Base-by-base conservation (phyloP, 2,797 vertebrate species). In the Delichon dasypus region DNA sequence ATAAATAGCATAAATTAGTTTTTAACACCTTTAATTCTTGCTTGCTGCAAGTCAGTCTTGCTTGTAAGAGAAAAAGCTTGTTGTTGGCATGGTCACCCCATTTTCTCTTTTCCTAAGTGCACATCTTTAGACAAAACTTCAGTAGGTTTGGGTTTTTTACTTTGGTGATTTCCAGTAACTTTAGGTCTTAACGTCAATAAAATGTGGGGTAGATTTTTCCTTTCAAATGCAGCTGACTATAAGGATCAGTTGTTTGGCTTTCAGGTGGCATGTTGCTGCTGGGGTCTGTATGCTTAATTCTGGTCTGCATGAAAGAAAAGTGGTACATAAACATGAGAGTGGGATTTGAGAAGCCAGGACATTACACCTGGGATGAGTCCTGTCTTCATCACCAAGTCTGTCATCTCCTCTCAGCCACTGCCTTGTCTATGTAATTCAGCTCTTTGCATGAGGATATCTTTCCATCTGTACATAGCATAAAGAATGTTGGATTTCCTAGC, bases 1-100 rank as follows among this genome's bases (percentile, higher is more conserved):
- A 50, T 45, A 78, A 91, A 84, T 78, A 45, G 58, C 87, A 86
- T 89, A 86, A 93, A 92, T 93, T 91, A 86, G 48, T 30, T 40
- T 70, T 94, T 91, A 86, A 90, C 44, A 62, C 75, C 32, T 89
- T 75, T 50, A 54, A 2, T 72, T 84, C 44, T 57, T 45, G 10
- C 40, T 34, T 66, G n/a, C 62, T 92, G 23, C 66, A 30, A 70
- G 53, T 78, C 55, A 70, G 13, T 65, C n/a, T 36, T 60, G 36
- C 47, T 29, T n/a, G n/a, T n/a, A n/a, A n/a, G n/a, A n/a, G n/a
- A n/a, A n/a, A n/a, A n/a, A n/a, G n/a, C n/a, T n/a, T 29, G 6
- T 58, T 44, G 13, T 10, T 86, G 62, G 27, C 21, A 19, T 38
- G 21, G 15, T 75, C 22, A 67, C 14, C 6, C 5, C 0, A 0